A percentile compares a stretch with the other conserved stretches of the same genome.
These are phyloP conservation scores for Pachypsylla venusta DNA, from an alignment of 1,140 invertebrate genomes.

Conservation along the genomic window DNA sequence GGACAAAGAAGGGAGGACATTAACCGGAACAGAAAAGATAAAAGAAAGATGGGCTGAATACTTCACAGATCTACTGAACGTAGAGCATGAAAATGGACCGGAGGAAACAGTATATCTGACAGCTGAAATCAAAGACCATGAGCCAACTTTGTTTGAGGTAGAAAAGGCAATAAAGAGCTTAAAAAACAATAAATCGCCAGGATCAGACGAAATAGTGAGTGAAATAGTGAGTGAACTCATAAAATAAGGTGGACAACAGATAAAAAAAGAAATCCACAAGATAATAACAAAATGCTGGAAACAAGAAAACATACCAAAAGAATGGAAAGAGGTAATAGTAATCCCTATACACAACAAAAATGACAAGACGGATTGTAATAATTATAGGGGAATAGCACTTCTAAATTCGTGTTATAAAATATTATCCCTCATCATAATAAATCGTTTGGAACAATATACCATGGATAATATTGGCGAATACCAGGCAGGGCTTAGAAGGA, in stretches of 20 bases:
- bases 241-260: slow-evolving; percentile 15
- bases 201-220: too few relatives aligned
- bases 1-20: slow-evolving; percentile 2
- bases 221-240: too few relatives aligned
- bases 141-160: too few relatives aligned
- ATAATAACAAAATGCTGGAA: background rate
- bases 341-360: slow-evolving; percentile 24
- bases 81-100: background rate
- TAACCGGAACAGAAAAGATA: background rate
- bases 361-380: slow-evolving; percentile 19
- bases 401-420: slow-evolving; percentile 18
- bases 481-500: slow-evolving; percentile 28
- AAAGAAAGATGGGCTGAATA: slow-evolving; percentile 1
- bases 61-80: background rate
- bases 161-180: too few relatives aligned
- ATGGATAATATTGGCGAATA: slow-evolving; percentile 18
- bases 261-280: slow-evolving; percentile 18
- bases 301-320: slow-evolving; percentile 19
- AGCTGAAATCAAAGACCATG: background rate
- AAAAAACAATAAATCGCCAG: too few relatives aligned
- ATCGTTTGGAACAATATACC: background rate
- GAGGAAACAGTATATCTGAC: background rate
- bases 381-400: slow-evolving; percentile 24
- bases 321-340: slow-evolving; percentile 18
- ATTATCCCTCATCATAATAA: slow-evolving; percentile 13